Evolutionary conservation across 2,797 vertebrate genomes (phyloP).

Genomic region (Rhyacichthys aspro): DNA sequence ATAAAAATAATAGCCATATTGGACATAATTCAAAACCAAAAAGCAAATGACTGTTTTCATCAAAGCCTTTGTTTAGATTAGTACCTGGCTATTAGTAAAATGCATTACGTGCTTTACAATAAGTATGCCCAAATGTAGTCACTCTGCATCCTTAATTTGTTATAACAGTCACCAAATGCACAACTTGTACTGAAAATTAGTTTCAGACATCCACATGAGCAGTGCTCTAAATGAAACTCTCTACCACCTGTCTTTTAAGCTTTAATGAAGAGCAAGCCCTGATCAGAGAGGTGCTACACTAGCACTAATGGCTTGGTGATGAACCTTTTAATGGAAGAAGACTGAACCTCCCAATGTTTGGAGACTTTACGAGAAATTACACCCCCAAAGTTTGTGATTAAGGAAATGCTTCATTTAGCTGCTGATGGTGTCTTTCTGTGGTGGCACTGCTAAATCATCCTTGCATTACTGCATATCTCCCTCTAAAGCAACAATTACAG

Average conservation of each 20-base stretch:
- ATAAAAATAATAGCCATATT: no score
- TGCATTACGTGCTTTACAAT: no score
- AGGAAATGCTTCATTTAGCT: slow-evolving; percentile 69
- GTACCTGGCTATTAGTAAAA: no score
- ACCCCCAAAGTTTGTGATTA: slow-evolving; percentile 69
- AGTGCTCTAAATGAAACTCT: slow-evolving; percentile 5
- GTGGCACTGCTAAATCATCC: slow-evolving; percentile 71
- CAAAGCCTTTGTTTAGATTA: no score
- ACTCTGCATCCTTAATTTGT: no score
- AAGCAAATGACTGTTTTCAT: no score
- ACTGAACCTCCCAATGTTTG: slow-evolving; percentile 56
- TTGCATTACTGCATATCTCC: slow-evolving; percentile 72
- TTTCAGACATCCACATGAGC: background rate
- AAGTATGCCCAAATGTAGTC: no score
- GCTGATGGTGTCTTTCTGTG: slow-evolving; percentile 63
- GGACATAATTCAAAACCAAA: no score
- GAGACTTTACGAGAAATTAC: slow-evolving; percentile 65
- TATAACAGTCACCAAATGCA: no score
- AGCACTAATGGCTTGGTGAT: slow-evolving; percentile 52
- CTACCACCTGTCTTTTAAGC: slow-evolving; percentile 21
- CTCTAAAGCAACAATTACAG: slow-evolving; percentile 82
- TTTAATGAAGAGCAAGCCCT: slow-evolving; percentile 33
- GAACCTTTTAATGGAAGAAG: slow-evolving; percentile 58
- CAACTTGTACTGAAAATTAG: no score
- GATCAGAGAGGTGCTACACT: slow-evolving; percentile 40